phyloP scores from a whole-genome alignment of 1,140 invertebrate genomes.

The Eubasilissa regina region DNA sequence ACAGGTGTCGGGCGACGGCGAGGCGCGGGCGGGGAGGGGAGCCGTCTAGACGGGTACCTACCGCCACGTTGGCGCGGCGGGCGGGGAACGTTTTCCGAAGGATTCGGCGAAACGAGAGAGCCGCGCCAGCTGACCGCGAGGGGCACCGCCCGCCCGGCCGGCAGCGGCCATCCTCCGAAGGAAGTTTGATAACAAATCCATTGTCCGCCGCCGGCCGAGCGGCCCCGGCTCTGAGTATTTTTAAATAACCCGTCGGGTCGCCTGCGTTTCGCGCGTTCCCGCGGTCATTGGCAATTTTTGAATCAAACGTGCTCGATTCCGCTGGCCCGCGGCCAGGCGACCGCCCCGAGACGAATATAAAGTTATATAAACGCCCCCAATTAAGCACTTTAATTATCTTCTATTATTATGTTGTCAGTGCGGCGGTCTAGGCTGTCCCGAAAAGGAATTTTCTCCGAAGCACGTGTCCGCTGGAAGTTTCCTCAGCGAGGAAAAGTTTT shows the following conservation, averaged over 20 bases:
- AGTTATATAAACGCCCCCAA: slow-evolving; percentile 33
- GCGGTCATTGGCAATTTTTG: slow-evolving; percentile 9
- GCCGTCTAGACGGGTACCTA: slow-evolving; percentile 45
- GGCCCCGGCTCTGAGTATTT: not conserved
- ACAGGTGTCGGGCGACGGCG: slow-evolving; percentile 27
- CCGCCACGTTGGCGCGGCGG: slow-evolving; percentile 29
- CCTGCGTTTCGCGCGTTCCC: no score
- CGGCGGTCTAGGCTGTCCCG: not conserved
- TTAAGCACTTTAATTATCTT: slow-evolving; percentile 7
- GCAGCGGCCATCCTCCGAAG: not conserved
- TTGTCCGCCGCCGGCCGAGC: not conserved
- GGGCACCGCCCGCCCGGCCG: not conserved
- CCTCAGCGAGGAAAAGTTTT: no score
- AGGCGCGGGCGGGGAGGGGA: slow-evolving; percentile 5
- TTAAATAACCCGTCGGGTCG: no score
- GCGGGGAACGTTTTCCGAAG: slow-evolving; percentile 19
- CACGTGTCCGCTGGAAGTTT: no score
- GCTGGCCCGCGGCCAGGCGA: slow-evolving; percentile 3
- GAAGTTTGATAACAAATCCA: no score
- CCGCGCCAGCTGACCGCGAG: slow-evolving; percentile 16
- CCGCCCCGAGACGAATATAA: slow-evolving; percentile 7
- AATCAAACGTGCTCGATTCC: slow-evolving; percentile 2
- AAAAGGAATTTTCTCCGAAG: no score
- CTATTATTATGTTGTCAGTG: slow-evolving; percentile 3
- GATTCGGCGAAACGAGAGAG: slow-evolving; percentile 8